Percentiles rank a stretch among this genome's conserved stretches.
These are phyloP conservation scores for Micromys minutus DNA, from an alignment of 2,113 vertebrate genomes.

Conservation along the genomic window DNA sequence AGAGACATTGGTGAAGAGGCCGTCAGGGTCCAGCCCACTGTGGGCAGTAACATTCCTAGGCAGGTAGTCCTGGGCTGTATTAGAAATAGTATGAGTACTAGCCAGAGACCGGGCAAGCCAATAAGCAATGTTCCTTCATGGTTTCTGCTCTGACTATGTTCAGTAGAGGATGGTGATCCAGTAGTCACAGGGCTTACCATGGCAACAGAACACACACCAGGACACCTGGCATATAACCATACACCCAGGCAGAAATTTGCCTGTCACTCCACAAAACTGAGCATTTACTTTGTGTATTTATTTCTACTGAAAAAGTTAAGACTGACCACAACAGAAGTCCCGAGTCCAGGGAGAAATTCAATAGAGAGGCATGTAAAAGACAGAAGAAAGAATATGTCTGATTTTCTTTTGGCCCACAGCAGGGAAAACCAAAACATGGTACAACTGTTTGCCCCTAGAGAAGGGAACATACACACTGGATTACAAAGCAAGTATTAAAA, in stretches of 20 bases:
- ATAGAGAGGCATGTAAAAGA: neutral
- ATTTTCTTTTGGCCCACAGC: neutral
- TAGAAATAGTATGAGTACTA: neutral
- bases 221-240: neutral
- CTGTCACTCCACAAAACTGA: neutral
- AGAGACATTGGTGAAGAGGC: neutral
- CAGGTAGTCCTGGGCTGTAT: neutral
- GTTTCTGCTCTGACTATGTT: neutral
- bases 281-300: neutral
- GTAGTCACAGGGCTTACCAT: neutral
- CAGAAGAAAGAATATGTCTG: neutral
- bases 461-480: neutral
- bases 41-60: neutral
- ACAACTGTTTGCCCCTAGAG: neutral
- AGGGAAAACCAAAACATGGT: neutral
- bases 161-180: neutral
- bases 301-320: neutral
- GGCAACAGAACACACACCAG: neutral
- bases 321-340: neutral
- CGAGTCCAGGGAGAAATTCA: neutral
- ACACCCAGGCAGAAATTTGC: neutral
- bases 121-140: neutral
- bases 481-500: conserved; percentile 37
- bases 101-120: neutral
- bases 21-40: neutral